Evolutionary conservation across 1,140 invertebrate genomes (phyloP).

Genomic region (Diabrotica undecimpunctata): DNA sequence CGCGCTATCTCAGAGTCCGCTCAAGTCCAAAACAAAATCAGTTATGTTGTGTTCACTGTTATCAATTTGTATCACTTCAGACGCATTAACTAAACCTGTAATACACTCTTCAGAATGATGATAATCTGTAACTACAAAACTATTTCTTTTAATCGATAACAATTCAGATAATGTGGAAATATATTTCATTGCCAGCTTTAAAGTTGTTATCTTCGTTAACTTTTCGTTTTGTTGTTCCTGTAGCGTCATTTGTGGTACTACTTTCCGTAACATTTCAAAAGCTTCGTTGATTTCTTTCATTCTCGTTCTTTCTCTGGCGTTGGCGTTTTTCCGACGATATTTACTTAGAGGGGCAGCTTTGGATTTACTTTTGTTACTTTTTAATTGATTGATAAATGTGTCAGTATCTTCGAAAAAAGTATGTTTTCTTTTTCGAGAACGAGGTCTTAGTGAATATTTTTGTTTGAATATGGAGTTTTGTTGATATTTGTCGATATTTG

Average conservation of each 20-base stretch:
- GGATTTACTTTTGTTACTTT: constrained; percentile 49
- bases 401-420: background rate
- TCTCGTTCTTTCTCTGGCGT: constrained; percentile 77
- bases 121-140: too few relatives aligned
- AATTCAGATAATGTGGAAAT: constrained; percentile 63
- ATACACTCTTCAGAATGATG: too few relatives aligned
- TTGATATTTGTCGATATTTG: too few relatives aligned
- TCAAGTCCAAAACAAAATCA: too few relatives aligned
- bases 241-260: constrained; percentile 61
- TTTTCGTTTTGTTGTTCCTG: constrained; percentile 61
- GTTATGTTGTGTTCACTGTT: too few relatives aligned
- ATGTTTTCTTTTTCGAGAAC: background rate
- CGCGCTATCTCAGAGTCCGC: too few relatives aligned
- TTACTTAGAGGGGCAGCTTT: constrained; percentile 82
- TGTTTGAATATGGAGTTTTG: too few relatives aligned
- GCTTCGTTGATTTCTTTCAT: constrained; percentile 88
- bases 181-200: constrained; percentile 84
- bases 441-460: background rate
- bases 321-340: constrained; percentile 84
- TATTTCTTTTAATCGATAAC: background rate
- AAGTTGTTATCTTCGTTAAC: constrained; percentile 83
- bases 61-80: too few relatives aligned
- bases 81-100: too few relatives aligned
- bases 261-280: constrained; percentile 73
- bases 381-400: background rate